Evolutionary conservation across 1,140 invertebrate species (phyloP), one percentile per base, ranked within the genome.

Genomic region (Eriocheir sinensis): DNA sequence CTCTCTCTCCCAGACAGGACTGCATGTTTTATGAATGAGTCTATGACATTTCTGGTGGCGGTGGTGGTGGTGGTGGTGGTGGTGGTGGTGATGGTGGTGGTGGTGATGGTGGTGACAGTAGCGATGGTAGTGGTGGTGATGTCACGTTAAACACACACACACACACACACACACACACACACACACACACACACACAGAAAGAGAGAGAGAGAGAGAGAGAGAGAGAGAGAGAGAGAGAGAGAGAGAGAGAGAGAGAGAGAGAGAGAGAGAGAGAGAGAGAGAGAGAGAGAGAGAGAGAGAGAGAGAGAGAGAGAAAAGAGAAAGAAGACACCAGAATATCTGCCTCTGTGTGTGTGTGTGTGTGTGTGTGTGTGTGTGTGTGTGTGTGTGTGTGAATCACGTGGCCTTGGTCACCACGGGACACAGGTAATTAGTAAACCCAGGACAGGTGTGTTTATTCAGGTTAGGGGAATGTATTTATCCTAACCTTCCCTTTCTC

Each of bases 11-110:
- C 4, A 48, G 15, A 15, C 44, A 4, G 4, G 15, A 48, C 44
- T 15, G 4, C 44, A 48, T 48, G 4, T 48, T n/a, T n/a, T n/a
- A n/a, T n/a, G n/a, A n/a, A n/a, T 48, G 15, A 6, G 15, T 48
- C 44, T 6, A 48, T 48, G 15, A 15, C 15, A 4, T 48, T n/a
- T 48, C 15, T 48, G 80, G 80, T 32, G 80, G 27, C 9, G 80
- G 80, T 34, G 81, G 80, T 83, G 80, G 80, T 83, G 80, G 80
- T 83, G 80, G 80, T 83, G 80, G 27, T 32, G 80, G 80, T 32
- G 80, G 80, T 32, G 80, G 80, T 83, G 80, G 80, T 83, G 80
- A 27, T 83, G 80, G 80, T 83, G 80, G 27, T 83, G 80, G 80
- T 83, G 80, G 80, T 36, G 80, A 27, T 32, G 80, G 6, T 12